A percentile compares a stretch with the other conserved stretches of the same genome.
Evolutionary conservation across 2,113 vertebrate genomes (phyloP).

Genomic region (Tiliqua scincoides): DNA sequence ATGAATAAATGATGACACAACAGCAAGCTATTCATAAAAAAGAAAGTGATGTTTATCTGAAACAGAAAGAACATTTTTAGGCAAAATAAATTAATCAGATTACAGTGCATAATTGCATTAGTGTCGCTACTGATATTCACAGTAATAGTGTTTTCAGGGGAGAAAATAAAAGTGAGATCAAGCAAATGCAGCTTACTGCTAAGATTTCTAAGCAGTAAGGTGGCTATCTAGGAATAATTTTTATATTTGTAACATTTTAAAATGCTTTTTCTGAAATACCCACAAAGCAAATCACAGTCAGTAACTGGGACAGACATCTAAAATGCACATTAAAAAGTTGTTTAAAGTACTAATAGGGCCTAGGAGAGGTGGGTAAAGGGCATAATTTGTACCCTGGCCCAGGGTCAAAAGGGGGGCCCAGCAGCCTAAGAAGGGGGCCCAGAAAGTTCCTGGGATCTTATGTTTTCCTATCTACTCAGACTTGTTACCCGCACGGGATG

Average conservation of each 20-base stretch:
- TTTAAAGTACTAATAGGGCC: too few relatives aligned
- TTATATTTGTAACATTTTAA: neutral
- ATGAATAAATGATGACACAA: constrained; percentile 3
- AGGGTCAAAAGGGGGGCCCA: too few relatives aligned
- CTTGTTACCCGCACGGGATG: too few relatives aligned
- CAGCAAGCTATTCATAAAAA: constrained; percentile 13
- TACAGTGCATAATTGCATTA: constrained; percentile 38
- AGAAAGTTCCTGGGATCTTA: too few relatives aligned
- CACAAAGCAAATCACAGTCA: neutral
- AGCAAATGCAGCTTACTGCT: constrained; percentile 34
- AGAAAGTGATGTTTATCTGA: constrained; percentile 14
- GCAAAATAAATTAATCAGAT: constrained; percentile 9
- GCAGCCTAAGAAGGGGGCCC: too few relatives aligned
- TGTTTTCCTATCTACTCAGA: too few relatives aligned
- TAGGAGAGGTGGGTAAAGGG: too few relatives aligned
- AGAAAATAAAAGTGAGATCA: neutral
- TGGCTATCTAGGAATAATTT: neutral
- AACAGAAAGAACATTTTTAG: constrained; percentile 38
- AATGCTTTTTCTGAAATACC: neutral
- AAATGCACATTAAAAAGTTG: neutral
- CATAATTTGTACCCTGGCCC: too few relatives aligned
- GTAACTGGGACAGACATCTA: neutral
- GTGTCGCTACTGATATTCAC: constrained; percentile 30
- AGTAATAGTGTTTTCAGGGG: constrained; percentile 38
- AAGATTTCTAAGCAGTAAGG: neutral